Conservation (phyloP, 2,888 invertebrate genomes). For the Copidosoma aretas region DNA sequence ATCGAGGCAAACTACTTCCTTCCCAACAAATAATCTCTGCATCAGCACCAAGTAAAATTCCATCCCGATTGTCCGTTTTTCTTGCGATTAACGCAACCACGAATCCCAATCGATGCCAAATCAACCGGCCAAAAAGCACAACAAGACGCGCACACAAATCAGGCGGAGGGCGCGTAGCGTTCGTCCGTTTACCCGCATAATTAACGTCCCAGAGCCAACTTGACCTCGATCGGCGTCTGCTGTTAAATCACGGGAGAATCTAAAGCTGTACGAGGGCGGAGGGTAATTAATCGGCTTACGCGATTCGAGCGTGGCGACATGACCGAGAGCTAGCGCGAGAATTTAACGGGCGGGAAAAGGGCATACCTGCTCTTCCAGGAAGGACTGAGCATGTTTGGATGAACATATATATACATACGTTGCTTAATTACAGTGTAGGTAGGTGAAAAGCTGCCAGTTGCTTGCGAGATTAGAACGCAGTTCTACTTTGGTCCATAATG, state of each 20-base stretch:
- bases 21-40: too few species aligned
- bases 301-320: neutral
- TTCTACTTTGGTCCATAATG: too few species aligned
- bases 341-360: neutral
- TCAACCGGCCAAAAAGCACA: too few species aligned
- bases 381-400: neutral
- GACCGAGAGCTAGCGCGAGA: neutral
- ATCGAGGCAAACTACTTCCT: too few species aligned
- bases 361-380: neutral
- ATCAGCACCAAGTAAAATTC: too few species aligned
- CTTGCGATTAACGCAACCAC: too few species aligned
- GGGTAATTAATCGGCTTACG: conserved; percentile 1
- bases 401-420: neutral
- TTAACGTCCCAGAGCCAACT: neutral
- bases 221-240: neutral
- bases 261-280: neutral
- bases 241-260: neutral
- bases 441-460: too few species aligned
- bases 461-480: too few species aligned
- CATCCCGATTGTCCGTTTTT: too few species aligned
- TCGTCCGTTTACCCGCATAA: neutral
- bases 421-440: neutral
- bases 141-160: too few species aligned
- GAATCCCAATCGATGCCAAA: too few species aligned
- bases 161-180: neutral